phyloP scores from a whole-genome alignment of 1,140 invertebrate species.

The Bombus confusus region DNA sequence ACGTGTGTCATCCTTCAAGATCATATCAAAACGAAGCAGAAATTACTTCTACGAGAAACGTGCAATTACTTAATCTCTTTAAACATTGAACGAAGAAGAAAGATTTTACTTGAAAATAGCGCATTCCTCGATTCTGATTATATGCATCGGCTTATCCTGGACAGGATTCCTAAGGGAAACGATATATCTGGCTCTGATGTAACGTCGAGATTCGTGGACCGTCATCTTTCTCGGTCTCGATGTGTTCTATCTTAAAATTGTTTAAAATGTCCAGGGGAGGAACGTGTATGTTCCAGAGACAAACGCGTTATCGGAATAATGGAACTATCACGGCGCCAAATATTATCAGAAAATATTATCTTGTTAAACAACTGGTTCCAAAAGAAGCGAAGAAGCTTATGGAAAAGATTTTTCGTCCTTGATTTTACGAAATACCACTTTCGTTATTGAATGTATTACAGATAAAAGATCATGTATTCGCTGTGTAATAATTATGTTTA shows the following conservation, averaged over 20 bases:
- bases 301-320: neutral
- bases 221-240: neutral
- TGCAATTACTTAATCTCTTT: neutral
- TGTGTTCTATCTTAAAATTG: neutral
- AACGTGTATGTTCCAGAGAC: neutral
- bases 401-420: too few relatives aligned
- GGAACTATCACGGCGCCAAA: neutral
- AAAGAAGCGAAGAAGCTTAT: neutral
- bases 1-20: neutral
- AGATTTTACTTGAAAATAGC: neutral
- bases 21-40: neutral
- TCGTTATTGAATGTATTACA: too few relatives aligned
- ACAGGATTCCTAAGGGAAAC: neutral
- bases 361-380: neutral
- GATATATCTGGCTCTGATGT: neutral
- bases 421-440: neutral
- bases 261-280: neutral
- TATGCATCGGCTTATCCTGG: neutral
- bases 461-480: too few relatives aligned
- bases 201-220: conserved; percentile 5
- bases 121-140: neutral
- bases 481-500: too few relatives aligned
- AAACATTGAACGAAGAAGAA: neutral
- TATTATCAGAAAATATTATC: conserved; percentile 1
- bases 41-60: neutral